phyloP scores from a whole-genome alignment of 2,797 vertebrate species.

The Pantherophis alleghaniensis region DNA sequence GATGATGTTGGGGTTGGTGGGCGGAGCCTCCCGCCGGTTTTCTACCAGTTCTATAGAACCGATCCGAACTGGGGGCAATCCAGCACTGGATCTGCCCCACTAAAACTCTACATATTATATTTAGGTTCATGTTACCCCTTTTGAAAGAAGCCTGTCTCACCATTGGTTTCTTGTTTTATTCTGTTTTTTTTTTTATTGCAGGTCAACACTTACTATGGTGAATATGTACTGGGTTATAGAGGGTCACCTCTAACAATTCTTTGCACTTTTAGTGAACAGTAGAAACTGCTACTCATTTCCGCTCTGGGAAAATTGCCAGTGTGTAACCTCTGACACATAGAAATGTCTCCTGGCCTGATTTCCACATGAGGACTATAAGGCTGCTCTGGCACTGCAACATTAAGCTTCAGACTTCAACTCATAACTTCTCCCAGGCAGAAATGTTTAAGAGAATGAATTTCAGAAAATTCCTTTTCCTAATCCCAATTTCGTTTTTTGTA shows the following conservation, averaged over 20 bases:
- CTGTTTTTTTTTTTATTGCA: not conserved
- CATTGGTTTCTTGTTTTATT: not conserved
- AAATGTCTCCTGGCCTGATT: conserved; percentile 15
- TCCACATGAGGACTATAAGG: not conserved
- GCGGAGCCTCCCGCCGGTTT: too few species aligned
- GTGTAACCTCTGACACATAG: conserved; percentile 16
- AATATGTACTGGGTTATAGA: not conserved
- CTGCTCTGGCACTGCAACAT: not conserved
- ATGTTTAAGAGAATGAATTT: not conserved
- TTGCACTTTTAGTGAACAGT: not conserved
- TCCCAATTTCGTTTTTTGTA: not conserved
- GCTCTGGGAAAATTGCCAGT: conserved; percentile 15
- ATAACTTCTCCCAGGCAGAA: not conserved
- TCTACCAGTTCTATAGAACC: too few species aligned
- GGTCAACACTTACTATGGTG: not conserved
- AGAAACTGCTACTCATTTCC: conserved; percentile 17
- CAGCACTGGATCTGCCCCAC: not conserved
- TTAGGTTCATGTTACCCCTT: not conserved
- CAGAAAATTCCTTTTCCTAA: not conserved
- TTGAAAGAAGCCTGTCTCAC: not conserved
- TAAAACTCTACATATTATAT: not conserved
- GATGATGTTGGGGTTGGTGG: too few species aligned
- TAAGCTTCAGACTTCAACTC: not conserved
- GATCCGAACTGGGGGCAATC: too few species aligned
- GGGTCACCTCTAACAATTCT: not conserved